Conservation (phyloP, 2,888 invertebrate genomes). For the Charanyca ferruginea region DNA sequence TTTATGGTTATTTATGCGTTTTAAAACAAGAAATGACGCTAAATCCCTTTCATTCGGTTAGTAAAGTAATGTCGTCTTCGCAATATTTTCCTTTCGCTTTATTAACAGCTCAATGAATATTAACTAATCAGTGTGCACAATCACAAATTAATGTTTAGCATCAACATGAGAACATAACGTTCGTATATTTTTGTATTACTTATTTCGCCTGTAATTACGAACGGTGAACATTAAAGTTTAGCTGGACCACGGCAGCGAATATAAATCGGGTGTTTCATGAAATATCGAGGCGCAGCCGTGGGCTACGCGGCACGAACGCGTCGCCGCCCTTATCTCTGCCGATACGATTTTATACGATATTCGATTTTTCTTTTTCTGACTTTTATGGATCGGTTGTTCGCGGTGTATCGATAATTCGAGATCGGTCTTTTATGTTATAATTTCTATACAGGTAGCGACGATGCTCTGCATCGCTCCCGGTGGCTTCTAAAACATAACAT, state of each 20-base stretch:
- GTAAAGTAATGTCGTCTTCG: constrained; percentile 15
- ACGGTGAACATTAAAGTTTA: constrained; percentile 86
- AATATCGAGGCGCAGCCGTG: constrained; percentile 88
- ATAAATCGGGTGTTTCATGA: constrained; percentile 90
- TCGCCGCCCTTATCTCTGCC: constrained; percentile 87
- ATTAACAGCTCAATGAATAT: constrained; percentile 31
- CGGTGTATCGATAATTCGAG: constrained; percentile 88
- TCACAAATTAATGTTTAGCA: constrained; percentile 48
- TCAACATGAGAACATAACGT: constrained; percentile 56
- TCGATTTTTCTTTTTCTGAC: constrained; percentile 87
- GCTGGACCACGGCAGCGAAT: constrained; percentile 84
- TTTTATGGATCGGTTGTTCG: constrained; percentile 89
- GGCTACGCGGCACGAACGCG: constrained; percentile 85
- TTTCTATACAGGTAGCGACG: constrained; percentile 74
- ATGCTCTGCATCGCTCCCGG: constrained; percentile 58
- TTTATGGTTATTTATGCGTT: constrained; percentile 21
- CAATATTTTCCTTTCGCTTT: too few species aligned
- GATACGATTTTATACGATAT: constrained; percentile 89
- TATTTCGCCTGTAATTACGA: constrained; percentile 85
- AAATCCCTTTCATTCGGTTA: background rate
- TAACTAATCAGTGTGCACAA: constrained; percentile 43
- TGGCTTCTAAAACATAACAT: constrained; percentile 64
- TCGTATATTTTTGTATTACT: constrained; percentile 73
- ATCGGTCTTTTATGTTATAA: constrained; percentile 82
- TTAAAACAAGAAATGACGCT: constrained; percentile 13